Percentiles rank a stretch among this genome's conserved stretches.
Conservation (phyloP, 2,797 vertebrate genomes). For the Cossypha niveicapilla region DNA sequence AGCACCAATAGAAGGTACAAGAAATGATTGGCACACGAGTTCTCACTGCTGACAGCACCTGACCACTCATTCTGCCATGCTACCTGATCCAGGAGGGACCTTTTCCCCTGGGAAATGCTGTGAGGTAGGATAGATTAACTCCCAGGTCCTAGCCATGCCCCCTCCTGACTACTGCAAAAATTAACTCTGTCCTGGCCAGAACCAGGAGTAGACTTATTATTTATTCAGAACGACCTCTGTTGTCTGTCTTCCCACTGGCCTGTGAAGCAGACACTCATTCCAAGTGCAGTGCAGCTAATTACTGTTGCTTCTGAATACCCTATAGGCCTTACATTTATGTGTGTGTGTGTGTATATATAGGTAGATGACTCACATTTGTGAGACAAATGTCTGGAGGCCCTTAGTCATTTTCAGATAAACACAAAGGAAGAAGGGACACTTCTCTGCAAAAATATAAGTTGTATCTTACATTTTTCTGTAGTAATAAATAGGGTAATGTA, state of each 20-base stretch:
- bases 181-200: neutral
- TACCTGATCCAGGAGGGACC: rapidly evolving
- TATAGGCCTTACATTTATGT: neutral
- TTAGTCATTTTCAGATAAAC: neutral
- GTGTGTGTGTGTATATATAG: neutral
- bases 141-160: neutral
- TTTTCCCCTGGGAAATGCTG: neutral
- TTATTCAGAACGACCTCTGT: neutral
- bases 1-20: no score
- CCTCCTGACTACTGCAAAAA: neutral
- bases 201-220: neutral
- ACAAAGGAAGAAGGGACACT: neutral
- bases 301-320: neutral
- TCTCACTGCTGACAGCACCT: neutral
- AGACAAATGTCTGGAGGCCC: neutral
- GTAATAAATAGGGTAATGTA: neutral
- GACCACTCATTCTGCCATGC: neutral
- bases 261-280: neutral
- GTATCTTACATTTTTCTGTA: neutral
- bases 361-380: neutral
- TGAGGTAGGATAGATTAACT: neutral
- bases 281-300: neutral
- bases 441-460: neutral
- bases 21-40: rapidly evolving
- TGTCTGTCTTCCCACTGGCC: neutral